Conservation (phyloP, 2,888 invertebrate species). For the Stenchaetothrips biformis region DNA sequence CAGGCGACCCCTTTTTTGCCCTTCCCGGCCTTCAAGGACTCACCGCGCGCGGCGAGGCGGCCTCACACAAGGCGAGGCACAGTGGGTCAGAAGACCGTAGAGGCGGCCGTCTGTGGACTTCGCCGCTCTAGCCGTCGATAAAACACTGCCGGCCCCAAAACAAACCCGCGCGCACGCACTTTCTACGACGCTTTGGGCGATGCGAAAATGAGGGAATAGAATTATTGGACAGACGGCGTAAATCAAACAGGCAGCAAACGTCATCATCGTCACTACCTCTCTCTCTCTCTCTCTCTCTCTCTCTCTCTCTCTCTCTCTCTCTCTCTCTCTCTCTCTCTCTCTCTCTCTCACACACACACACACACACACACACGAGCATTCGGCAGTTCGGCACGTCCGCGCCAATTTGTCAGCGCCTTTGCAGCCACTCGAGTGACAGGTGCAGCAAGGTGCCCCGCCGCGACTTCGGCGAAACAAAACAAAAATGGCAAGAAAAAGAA, state of each 20-base stretch:
- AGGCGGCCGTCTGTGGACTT: too few species aligned
- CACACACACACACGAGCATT: background rate
- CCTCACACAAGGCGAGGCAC: background rate
- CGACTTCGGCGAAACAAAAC: background rate
- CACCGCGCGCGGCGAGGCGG: background rate
- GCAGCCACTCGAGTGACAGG: background rate
- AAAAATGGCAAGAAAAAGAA: background rate
- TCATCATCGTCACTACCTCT: background rate
- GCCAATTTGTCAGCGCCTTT: background rate
- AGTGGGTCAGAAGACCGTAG: too few species aligned
- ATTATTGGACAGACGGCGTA: too few species aligned
- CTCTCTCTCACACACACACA: background rate
- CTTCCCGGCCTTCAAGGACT: background rate
- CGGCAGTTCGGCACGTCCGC: too few species aligned
- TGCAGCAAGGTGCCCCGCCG: background rate
- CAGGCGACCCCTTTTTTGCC: background rate
- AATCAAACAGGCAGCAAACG: too few species aligned
- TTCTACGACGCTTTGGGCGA: too few species aligned
- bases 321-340: constrained; percentile 2
- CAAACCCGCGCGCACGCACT: too few species aligned
- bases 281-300: constrained; percentile 10
- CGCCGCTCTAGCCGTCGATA: too few species aligned
- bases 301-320: constrained; percentile 14
- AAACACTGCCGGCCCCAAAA: too few species aligned
- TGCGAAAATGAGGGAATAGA: too few species aligned